Percentiles rank a stretch among this genome's conserved stretches.
Evolutionary conservation across 2,113 vertebrate genomes (phyloP).

Genomic region (Hoplias malabaricus): DNA sequence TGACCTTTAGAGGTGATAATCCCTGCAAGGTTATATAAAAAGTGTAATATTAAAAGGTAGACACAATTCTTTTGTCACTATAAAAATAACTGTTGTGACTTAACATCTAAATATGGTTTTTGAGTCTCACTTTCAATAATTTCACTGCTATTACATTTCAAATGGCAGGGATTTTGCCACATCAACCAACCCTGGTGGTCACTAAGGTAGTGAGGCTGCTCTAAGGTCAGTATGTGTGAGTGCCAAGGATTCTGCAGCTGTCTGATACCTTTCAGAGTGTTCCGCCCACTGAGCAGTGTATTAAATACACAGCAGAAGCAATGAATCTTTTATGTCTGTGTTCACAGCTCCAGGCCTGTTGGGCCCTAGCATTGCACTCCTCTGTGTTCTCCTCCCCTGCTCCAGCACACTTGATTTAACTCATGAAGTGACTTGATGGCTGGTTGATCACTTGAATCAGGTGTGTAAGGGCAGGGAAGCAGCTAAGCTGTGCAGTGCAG

Average conservation of each 20-base stretch:
- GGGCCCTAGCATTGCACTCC: not conserved
- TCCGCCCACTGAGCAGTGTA: slow-evolving; percentile 18
- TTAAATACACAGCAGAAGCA: not conserved
- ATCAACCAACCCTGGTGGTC: not conserved
- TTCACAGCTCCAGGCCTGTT: not conserved
- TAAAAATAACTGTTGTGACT: too few species aligned
- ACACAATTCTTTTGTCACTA: too few species aligned
- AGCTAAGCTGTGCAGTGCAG: not conserved
- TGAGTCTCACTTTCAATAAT: too few species aligned
- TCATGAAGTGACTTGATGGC: not conserved
- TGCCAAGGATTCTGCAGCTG: slow-evolving; percentile 2
- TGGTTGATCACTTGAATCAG: slow-evolving; percentile 8
- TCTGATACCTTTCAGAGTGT: not conserved
- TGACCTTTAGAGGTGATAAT: too few species aligned
- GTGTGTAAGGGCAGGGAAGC: not conserved
- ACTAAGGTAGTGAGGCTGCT: not conserved
- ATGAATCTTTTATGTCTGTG: slow-evolving; percentile 23
- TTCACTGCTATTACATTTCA: too few species aligned
- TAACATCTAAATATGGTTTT: too few species aligned
- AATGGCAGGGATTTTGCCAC: not conserved
- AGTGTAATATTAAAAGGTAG: too few species aligned
- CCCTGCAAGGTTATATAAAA: too few species aligned
- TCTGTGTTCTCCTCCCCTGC: not conserved
- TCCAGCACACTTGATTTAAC: slow-evolving; percentile 25
- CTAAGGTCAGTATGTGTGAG: not conserved